phyloP scores from a whole-genome alignment of 2,113 vertebrate species.

The Corythornis cristatus region DNA sequence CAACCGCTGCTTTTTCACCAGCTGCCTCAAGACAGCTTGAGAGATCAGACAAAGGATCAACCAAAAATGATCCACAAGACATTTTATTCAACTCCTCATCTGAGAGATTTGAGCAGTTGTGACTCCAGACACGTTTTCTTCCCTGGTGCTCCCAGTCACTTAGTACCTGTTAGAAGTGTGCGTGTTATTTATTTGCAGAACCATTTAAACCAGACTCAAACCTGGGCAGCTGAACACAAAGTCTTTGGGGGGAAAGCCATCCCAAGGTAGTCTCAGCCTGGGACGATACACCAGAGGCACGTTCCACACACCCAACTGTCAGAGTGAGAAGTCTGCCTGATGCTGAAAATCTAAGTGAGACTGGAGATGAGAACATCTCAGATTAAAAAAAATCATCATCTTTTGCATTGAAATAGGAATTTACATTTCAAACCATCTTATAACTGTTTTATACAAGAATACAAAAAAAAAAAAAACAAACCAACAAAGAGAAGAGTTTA shows the following conservation, averaged over 20 bases:
- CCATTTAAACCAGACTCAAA: neutral
- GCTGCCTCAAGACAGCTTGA: neutral
- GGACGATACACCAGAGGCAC: neutral
- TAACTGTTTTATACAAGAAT: constrained; percentile 65
- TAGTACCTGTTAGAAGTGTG: neutral
- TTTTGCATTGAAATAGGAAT: neutral
- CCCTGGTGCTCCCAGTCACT: neutral
- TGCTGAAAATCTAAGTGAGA: neutral
- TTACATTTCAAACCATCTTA: constrained; percentile 39
- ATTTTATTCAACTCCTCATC: constrained; percentile 36
- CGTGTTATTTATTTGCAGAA: neutral
- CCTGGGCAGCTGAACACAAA: neutral
- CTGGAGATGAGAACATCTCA: neutral
- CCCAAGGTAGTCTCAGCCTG: neutral
- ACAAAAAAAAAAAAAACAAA: constrained; percentile 52
- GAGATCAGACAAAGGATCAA: neutral
- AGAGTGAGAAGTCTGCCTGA: neutral
- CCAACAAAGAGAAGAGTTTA: constrained; percentile 22
- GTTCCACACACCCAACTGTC: neutral
- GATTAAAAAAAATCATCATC: neutral
- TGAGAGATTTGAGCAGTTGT: neutral
- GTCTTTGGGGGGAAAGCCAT: neutral
- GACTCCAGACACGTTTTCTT: neutral
- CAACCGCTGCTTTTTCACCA: neutral
- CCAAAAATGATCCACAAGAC: neutral